Conservation (phyloP, 92 coral and sea anemone species). For the Bergia sp. region DNA sequence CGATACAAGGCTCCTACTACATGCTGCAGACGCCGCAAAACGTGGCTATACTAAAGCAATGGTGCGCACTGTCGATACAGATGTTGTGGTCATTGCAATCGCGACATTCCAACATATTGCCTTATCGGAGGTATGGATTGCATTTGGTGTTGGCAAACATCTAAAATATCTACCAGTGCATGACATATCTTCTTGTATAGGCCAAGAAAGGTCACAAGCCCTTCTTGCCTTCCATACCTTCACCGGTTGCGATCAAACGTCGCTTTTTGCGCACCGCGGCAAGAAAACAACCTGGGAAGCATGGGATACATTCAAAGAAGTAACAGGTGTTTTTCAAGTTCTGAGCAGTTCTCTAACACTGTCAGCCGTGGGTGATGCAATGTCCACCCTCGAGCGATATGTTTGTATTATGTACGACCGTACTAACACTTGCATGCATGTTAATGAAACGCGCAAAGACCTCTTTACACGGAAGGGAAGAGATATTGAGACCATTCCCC, state of each 20-base stretch:
- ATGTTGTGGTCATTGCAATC: constrained; percentile 58
- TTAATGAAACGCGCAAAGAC: constrained; percentile 56
- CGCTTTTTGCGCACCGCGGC: constrained; percentile 56
- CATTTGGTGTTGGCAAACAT: constrained; percentile 74
- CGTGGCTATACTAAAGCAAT: constrained; percentile 16
- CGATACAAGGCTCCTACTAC: too few species aligned
- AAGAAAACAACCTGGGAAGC: too few species aligned
- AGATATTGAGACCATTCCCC: constrained; percentile 59
- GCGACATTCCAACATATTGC: constrained; percentile 33
- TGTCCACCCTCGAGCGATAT: constrained; percentile 56
- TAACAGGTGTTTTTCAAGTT: constrained; percentile 62
- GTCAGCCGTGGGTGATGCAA: constrained; percentile 13
- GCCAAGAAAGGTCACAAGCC: constrained; percentile 57
- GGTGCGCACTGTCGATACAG: constrained; percentile 59
- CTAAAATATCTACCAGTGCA: constrained; percentile 57
- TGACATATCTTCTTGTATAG: constrained; percentile 39
- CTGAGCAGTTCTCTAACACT: constrained; percentile 48
- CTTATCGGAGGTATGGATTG: constrained; percentile 56
- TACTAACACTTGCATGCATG: constrained; percentile 54
- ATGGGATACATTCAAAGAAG: too few species aligned
- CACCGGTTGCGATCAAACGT: constrained; percentile 71
- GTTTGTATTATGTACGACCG: constrained; percentile 42
- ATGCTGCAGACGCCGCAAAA: too few species aligned
- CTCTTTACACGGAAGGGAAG: constrained; percentile 72
- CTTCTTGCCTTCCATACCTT: constrained; percentile 64